Evolutionary conservation across 2,888 invertebrate genomes (phyloP).

Genomic region (Aromia moschata): DNA sequence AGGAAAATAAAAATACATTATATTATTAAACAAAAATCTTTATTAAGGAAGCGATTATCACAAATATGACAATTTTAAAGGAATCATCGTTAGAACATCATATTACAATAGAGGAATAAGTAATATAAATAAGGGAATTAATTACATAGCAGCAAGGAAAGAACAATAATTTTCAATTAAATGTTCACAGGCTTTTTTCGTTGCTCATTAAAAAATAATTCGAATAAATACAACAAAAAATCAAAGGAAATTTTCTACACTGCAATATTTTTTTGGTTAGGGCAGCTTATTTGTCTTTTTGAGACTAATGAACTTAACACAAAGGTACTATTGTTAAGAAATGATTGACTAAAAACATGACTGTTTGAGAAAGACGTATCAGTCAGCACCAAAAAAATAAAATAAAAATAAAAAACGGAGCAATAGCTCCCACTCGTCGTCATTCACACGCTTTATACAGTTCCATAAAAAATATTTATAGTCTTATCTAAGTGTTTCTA

Average conservation of each 20-base stretch:
- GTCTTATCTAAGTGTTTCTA: constrained; percentile 54
- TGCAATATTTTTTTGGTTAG: constrained; percentile 44
- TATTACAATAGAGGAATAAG: constrained; percentile 51
- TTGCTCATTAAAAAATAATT: constrained; percentile 24
- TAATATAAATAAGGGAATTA: constrained; percentile 54
- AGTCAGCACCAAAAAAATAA: constrained; percentile 61
- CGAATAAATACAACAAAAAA: constrained; percentile 32
- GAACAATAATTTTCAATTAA: constrained; percentile 39
- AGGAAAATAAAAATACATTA: not conserved
- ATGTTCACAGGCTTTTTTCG: constrained; percentile 39
- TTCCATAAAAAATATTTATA: constrained; percentile 59
- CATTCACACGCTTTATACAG: constrained; percentile 64
- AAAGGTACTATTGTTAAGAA: constrained; percentile 51
- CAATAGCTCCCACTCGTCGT: constrained; percentile 51
- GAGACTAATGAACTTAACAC: constrained; percentile 44
- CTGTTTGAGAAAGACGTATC: constrained; percentile 58
- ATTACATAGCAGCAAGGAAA: constrained; percentile 44
- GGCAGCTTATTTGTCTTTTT: constrained; percentile 49
- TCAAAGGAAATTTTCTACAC: constrained; percentile 17
- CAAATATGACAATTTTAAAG: constrained; percentile 63
- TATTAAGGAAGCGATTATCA: constrained; percentile 66
- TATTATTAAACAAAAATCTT: constrained; percentile 61
- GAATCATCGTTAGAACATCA: constrained; percentile 60
- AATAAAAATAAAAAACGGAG: constrained; percentile 38
- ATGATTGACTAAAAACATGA: constrained; percentile 62